Evolutionary conservation across 2,888 invertebrate species (phyloP).

Genomic region (Agonopterix subpropinquella): DNA sequence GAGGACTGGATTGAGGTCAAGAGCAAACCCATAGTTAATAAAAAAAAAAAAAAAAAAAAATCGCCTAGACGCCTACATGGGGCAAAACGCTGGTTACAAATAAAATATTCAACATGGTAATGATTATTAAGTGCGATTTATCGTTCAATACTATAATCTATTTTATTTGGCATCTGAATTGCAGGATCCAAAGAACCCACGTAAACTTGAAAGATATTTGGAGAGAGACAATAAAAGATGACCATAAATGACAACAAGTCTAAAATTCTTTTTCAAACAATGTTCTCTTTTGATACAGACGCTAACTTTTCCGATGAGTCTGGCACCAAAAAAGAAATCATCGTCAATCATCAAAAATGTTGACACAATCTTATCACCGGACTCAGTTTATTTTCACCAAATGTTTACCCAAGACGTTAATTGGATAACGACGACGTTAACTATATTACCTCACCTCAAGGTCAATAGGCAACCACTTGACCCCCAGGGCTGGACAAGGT

Average conservation of each 20-base stretch:
- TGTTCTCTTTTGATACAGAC: no score
- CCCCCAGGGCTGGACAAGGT: not conserved
- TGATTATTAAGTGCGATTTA: not conserved
- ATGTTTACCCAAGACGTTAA: not conserved
- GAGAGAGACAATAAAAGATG: no score
- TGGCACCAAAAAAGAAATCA: not conserved
- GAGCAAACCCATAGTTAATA: no score
- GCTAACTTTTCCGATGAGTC: no score
- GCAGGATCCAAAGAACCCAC: no score
- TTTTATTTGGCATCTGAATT: not conserved
- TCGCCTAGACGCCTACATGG: conserved; percentile 4
- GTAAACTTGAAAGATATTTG: no score
- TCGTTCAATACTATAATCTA: not conserved
- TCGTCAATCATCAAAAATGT: not conserved
- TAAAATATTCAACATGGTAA: no score
- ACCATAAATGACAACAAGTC: no score
- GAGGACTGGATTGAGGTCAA: no score
- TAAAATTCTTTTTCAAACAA: no score
- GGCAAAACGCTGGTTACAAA: not conserved
- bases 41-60: no score
- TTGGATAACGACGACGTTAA: conserved; percentile 8
- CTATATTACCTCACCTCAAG: conserved; percentile 8
- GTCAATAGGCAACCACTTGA: conserved; percentile 5
- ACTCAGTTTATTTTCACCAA: not conserved
- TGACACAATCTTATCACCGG: not conserved